Evolutionary conservation across 2,797 vertebrate species (phyloP), one percentile per base, ranked within the genome.

Genomic region (Pampus argenteus): DNA sequence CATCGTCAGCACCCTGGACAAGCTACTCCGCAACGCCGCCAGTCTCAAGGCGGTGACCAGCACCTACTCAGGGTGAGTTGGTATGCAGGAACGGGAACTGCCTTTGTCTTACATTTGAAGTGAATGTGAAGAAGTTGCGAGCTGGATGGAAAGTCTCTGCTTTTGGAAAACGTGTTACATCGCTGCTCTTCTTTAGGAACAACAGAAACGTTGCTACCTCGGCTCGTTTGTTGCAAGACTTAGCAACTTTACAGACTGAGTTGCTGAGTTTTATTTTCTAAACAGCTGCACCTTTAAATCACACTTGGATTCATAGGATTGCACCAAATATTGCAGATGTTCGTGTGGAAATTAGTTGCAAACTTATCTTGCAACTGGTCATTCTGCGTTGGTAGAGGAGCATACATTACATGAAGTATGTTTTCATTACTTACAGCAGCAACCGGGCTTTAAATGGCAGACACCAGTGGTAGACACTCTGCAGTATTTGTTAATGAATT

Each of bases 1-100:
- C 85, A 99, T 99, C 0, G 98, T 99, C 87, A 97, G 97, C 92
- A 98, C 97, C 66, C 91, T 99, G 91, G 98, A 99, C 95, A 99
- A 99, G 89, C 95, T 99, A 51, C 98, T 99, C 76, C 97, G 98
- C 60, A 99, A 99, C 0, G 97, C 98, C 5, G 97, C 97, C 89
- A 99, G 97, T 92, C 95, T 99, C 84, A 99, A 99, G 89, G 96
- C 98, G 90, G 97, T 98, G 31, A 96, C 97, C 92, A 97, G 94
- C 23, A 95, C 95, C 85, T 97, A 98, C 88, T 97, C 97, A 81
- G 98, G 98, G 98, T 99, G 90, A 96, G 97, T 93, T 15, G 1
- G 9, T 2, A 17, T 10, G 2, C 23, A 15, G 34, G 10, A 36
- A 36, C 34, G 4, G 9, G 40, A 44, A 47, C 23, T 23, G 52